These are phyloP conservation scores for Sylvilagus bachmani DNA, from an alignment of 2,113 vertebrate species.

Conservation along the genomic window DNA sequence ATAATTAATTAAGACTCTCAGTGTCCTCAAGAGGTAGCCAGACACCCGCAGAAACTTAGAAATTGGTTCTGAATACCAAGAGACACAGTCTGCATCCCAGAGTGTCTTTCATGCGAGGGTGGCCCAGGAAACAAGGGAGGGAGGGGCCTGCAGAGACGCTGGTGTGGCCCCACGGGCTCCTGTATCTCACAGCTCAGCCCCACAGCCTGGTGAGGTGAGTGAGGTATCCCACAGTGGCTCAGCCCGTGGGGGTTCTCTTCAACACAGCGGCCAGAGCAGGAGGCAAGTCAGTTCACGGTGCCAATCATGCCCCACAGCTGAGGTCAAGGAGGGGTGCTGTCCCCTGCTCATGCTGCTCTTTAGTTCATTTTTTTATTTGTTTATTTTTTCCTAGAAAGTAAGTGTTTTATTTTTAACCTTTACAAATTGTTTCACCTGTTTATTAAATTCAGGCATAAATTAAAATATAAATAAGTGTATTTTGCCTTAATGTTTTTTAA, in stretches of 20 bases:
- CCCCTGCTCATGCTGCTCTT: neutral
- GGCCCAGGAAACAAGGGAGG: neutral
- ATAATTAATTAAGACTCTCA: constrained; percentile 82
- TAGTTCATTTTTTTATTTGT: neutral
- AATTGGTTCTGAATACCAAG: constrained; percentile 56
- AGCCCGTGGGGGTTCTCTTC: neutral
- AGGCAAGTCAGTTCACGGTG: neutral
- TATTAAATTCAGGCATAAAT: constrained; percentile 19
- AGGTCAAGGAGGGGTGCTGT: neutral
- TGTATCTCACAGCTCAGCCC: neutral
- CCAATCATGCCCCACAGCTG: too few relatives aligned
- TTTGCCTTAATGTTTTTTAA: constrained; percentile 26
- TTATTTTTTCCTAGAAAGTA: constrained; percentile 79
- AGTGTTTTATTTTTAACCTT: constrained; percentile 55
- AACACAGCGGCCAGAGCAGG: neutral
- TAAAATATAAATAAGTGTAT: constrained; percentile 10
- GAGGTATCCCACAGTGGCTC: neutral
- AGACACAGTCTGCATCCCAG: constrained; percentile 9
- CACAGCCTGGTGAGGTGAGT: neutral
- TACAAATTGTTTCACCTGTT: constrained; percentile 41
- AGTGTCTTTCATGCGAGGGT: neutral
- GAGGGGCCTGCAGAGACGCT: neutral
- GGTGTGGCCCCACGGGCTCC: accelerated
- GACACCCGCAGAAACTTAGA: constrained; percentile 67
- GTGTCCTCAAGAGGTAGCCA: constrained; percentile 70